These are phyloP conservation scores for Tokudaia muenninki DNA, from an alignment of 2,797 vertebrate species.

Conservation along the genomic window DNA sequence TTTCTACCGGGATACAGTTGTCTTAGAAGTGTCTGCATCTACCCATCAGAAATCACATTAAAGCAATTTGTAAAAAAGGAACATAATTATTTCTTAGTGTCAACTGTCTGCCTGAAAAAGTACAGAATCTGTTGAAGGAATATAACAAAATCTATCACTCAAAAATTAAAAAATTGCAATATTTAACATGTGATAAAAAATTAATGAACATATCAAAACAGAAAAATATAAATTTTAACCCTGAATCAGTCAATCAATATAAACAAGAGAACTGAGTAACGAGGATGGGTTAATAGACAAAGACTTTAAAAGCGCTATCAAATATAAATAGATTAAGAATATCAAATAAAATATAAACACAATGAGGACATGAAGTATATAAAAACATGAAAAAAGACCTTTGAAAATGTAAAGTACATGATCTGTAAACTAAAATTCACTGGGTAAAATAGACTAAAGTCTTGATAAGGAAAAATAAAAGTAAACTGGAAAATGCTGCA, in stretches of 20 bases:
- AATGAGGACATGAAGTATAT: conserved; percentile 6
- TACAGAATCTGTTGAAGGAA: conserved; percentile 36
- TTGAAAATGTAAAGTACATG: background rate
- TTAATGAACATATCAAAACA: background rate
- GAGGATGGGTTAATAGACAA: background rate
- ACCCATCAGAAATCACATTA: background rate
- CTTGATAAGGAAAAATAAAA: background rate
- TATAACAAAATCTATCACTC: conserved; percentile 12
- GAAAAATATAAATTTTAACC: background rate
- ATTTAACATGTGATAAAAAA: background rate
- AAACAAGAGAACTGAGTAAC: background rate
- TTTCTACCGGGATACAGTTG: background rate
- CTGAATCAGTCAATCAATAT: background rate
- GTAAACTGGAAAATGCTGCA: background rate
- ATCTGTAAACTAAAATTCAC: conserved; percentile 28
- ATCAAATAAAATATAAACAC: conserved; percentile 18
- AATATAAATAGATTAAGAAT: conserved; percentile 7
- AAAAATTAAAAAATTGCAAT: conserved; percentile 21
- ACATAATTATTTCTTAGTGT: background rate
- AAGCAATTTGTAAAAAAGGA: background rate
- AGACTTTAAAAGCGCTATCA: background rate
- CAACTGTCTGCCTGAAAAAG: background rate
- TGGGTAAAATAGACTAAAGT: background rate
- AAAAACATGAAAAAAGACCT: conserved; percentile 26
- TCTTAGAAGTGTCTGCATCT: background rate